Percentiles rank a stretch among this genome's conserved stretches.
phyloP scores from a whole-genome alignment of 2,888 invertebrate genomes.

The Zhuqinia jingwanae region DNA sequence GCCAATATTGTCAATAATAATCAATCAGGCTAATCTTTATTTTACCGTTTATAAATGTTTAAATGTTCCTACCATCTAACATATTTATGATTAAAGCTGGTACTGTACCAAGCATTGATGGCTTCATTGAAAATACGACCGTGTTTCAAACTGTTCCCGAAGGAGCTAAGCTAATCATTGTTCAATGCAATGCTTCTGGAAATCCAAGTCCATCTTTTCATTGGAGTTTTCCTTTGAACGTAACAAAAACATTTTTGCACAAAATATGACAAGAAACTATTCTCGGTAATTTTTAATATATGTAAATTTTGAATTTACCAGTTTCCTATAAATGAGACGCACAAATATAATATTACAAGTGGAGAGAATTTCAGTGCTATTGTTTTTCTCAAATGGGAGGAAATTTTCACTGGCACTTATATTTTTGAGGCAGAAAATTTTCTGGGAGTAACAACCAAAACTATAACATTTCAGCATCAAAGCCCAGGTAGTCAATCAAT shows the following conservation, averaged over 20 bases:
- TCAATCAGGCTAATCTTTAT: no score
- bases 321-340: background rate
- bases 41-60: no score
- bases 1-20: no score
- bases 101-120: constrained; percentile 42
- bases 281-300: no score
- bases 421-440: constrained; percentile 58
- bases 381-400: constrained; percentile 42
- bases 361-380: background rate
- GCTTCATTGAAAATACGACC: background rate
- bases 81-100: constrained; percentile 45
- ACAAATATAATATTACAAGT: background rate
- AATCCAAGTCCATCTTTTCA: constrained; percentile 61
- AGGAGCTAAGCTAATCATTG: background rate
- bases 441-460: constrained; percentile 43
- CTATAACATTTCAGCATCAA: constrained; percentile 39
- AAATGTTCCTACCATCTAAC: background rate
- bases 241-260: no score
- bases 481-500: background rate
- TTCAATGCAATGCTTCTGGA: constrained; percentile 55
- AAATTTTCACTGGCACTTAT: constrained; percentile 50
- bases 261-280: no score
- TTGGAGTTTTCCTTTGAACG: constrained; percentile 58
- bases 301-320: background rate
- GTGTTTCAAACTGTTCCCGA: background rate